Conservation (phyloP, 2,888 invertebrate genomes). For the Falcaria lacertinaria region DNA sequence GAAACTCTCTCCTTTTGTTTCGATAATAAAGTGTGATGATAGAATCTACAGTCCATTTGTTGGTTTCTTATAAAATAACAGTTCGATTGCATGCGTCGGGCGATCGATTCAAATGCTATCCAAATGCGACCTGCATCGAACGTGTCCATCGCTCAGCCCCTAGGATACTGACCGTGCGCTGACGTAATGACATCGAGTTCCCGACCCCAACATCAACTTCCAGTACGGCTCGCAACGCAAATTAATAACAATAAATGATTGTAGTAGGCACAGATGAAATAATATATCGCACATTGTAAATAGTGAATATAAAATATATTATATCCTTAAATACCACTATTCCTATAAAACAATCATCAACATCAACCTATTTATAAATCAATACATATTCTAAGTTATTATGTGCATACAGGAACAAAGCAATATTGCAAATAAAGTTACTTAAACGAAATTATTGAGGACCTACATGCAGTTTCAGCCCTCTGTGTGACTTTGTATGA, state of each 20-base stretch:
- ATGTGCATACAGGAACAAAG: conserved; percentile 12
- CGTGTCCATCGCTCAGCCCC: conserved; percentile 15
- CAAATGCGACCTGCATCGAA: conserved; percentile 44
- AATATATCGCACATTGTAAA: background rate
- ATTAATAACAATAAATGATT: no score
- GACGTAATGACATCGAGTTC: background rate
- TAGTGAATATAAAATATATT: conserved; percentile 1
- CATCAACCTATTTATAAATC: conserved; percentile 10
- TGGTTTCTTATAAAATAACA: conserved; percentile 72
- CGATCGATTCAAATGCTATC: conserved; percentile 44
- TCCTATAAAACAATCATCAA: conserved; percentile 9
- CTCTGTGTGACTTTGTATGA: background rate
- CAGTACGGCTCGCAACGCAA: no score
- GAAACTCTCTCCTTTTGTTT: conserved; percentile 55
- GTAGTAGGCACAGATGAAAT: no score
- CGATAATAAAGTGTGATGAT: conserved; percentile 74
- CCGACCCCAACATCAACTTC: background rate
- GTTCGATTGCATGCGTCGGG: conserved; percentile 52
- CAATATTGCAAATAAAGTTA: background rate
- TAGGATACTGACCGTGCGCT: no score
- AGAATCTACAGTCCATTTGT: conserved; percentile 70
- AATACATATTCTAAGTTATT: conserved; percentile 12
- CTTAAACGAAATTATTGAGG: background rate
- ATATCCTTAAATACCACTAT: conserved; percentile 8
- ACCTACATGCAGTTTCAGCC: background rate